A percentile compares a stretch with the other conserved stretches of the same genome.
These are phyloP conservation scores for Leptura quadrifasciata DNA, from an alignment of 2,888 invertebrate species.

Conservation along the genomic window DNA sequence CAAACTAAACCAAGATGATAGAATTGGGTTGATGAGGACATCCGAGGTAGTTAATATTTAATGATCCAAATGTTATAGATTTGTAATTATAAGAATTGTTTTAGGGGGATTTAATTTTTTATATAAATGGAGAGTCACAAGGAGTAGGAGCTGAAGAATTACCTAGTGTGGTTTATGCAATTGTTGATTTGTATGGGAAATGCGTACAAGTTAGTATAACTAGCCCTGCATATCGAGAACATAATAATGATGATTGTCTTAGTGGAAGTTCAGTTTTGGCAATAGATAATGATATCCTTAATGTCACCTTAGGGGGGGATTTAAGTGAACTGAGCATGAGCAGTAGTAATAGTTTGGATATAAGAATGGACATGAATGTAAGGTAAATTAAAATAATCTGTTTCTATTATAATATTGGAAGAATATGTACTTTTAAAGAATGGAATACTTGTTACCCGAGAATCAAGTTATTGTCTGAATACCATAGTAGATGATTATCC, in stretches of 20 bases:
- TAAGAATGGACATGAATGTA: constrained; percentile 73
- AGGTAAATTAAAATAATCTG: constrained; percentile 66
- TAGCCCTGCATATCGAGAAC: constrained; percentile 72
- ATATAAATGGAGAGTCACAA: constrained; percentile 91
- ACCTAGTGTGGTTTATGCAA: constrained; percentile 84
- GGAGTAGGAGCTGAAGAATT: constrained; percentile 88
- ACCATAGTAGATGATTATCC: too few relatives aligned
- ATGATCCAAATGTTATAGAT: not conserved
- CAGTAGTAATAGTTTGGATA: constrained; percentile 73
- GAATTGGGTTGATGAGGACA: constrained; percentile 69
- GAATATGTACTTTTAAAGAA: too few relatives aligned
- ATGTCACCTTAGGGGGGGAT: constrained; percentile 72
- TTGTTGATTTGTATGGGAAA: constrained; percentile 89
- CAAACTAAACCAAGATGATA: constrained; percentile 87
- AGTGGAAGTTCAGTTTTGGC: constrained; percentile 73
- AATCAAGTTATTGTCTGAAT: too few relatives aligned
- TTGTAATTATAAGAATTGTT: constrained; percentile 29
- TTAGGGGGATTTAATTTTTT: constrained; percentile 89
- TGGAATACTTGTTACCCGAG: too few relatives aligned
- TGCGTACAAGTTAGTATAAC: constrained; percentile 85
- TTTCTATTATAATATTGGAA: too few relatives aligned
- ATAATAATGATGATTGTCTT: constrained; percentile 73
- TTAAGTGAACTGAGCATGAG: constrained; percentile 73
- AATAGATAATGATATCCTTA: constrained; percentile 72
- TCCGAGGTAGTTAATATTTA: constrained; percentile 76